Conservation (phyloP, 1,140 invertebrate genomes). For the Cotesia chilonis region DNA sequence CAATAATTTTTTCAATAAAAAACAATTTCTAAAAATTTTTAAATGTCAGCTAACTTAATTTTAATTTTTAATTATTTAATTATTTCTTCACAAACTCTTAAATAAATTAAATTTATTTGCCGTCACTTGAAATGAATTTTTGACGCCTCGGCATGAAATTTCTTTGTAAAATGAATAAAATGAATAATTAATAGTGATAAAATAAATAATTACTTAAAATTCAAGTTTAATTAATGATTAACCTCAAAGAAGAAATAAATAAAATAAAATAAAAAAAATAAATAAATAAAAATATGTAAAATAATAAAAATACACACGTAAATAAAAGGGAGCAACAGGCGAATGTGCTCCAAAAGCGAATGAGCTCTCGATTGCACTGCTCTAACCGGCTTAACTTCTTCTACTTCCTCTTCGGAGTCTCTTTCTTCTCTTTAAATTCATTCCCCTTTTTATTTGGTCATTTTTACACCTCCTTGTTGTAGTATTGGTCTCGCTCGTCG, state of each 20-base stretch:
- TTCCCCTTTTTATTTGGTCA: not conserved
- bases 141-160: too few species aligned
- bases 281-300: not conserved
- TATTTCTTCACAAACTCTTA: too few species aligned
- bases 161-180: not conserved
- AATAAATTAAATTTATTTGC: too few species aligned
- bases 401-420: conserved; percentile 17
- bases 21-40: too few species aligned
- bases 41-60: too few species aligned
- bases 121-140: too few species aligned
- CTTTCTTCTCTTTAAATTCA: conserved; percentile 6
- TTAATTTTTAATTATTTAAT: too few species aligned
- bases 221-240: too few species aligned
- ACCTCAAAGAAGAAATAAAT: not conserved
- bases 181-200: not conserved
- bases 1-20: too few species aligned
- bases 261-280: not conserved
- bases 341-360: conserved; percentile 26
- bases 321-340: conserved; percentile 28
- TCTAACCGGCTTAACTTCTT: conserved; percentile 24
- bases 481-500: not conserved
- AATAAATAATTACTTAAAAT: too few species aligned
- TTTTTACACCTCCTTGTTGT: not conserved
- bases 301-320: conserved; percentile 9
- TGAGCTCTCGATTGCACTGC: conserved; percentile 15